Conservation (phyloP, 2,888 invertebrate species). For the Zootermopsis nevadensis region DNA sequence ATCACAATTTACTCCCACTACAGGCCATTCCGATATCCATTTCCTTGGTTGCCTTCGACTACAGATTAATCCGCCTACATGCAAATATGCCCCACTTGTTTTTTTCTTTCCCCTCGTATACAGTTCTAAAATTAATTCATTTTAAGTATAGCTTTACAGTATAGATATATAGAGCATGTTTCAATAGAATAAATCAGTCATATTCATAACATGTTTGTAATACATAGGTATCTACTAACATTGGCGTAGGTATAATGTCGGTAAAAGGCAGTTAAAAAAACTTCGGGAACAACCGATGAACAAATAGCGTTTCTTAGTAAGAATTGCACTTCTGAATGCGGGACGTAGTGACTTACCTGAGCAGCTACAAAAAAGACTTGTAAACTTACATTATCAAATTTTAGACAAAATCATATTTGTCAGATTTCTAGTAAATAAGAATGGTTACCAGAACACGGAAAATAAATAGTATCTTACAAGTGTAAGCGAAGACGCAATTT, state of each 20-base stretch:
- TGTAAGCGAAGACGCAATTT: too few species aligned
- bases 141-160: background rate
- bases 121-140: background rate
- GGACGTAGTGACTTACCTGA: too few species aligned
- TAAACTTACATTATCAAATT: too few species aligned
- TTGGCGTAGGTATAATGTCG: conserved; percentile 29
- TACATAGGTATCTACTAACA: conserved; percentile 3
- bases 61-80: conserved; percentile 33
- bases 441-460: too few species aligned
- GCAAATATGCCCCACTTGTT: conserved; percentile 15
- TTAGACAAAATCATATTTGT: too few species aligned
- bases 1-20: conserved; percentile 2
- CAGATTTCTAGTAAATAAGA: too few species aligned
- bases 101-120: background rate
- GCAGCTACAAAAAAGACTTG: too few species aligned
- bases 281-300: conserved; percentile 1
- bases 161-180: background rate
- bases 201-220: background rate
- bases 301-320: background rate
- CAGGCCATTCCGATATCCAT: conserved; percentile 26
- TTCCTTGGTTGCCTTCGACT: conserved; percentile 35
- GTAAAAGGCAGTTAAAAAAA: conserved; percentile 26
- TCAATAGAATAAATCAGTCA: background rate
- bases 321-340: too few species aligned
- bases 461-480: too few species aligned